Evolutionary conservation across 1,140 invertebrate genomes (phyloP), one percentile per base, ranked within the genome.

Genomic region (Cotesia typhae): DNA sequence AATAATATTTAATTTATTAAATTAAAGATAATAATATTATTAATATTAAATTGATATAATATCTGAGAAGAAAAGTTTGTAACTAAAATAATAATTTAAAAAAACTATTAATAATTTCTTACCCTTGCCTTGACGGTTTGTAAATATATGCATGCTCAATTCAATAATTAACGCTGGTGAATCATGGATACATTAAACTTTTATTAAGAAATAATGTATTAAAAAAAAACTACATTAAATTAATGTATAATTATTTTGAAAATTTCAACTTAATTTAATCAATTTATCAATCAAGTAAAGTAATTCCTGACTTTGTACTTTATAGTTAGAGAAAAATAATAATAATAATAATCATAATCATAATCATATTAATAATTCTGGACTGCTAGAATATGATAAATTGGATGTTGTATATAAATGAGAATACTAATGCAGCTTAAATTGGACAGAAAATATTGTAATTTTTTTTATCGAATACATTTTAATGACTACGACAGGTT

Each of bases 261-360:
- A 74, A 79, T 74, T 78, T 83, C 28, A 28, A 28, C 28, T 47
- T 47, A 6, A 47, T 47, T 47, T 47, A 47, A 47, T 47, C 5
- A 47, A 47, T 47, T 47, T 9, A 47, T 47, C 41, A 47, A 47
- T 47, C 41, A 47, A 47, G 41, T 47, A 10, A 47, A 47, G 10
- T 80, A 82, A 84, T 84, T 83, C 82, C 79, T 78, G 79, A 83
- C 82, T 85, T 85, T 85, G 82, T 84, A 85, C 81, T 81, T 84
- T 85, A 82, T 82, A 83, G 75, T 81, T 47, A 47, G 10, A 47
- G 10, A 6, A 41, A 47, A 47, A 47, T 6, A 6, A 47, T 47
- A 82, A 81, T 83, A 81, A 83, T 52, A 75, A 73, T 79, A 80
- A 76, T 67, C 67, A 37, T 57, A 74, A 37, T n/a, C n/a, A n/a